A percentile compares a stretch with the other conserved stretches of the same genome.
Conservation (phyloP, 2,113 vertebrate species). For the Stegostoma tigrinum region DNA sequence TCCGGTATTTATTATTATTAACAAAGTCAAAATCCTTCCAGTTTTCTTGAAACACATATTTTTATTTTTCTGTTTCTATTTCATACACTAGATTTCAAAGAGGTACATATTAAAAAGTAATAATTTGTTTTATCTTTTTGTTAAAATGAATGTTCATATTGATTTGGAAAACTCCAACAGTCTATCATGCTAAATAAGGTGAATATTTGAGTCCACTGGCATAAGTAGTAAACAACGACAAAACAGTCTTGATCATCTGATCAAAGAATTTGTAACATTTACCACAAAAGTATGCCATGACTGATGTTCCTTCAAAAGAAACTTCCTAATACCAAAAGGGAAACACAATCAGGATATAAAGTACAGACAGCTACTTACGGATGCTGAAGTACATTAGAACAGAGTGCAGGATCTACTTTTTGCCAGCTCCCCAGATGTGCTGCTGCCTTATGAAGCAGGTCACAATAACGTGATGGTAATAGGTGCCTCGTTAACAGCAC, state of each 20-base stretch:
- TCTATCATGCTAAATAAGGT: neutral
- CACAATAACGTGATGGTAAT: conserved; percentile 86
- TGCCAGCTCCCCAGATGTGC: conserved; percentile 98
- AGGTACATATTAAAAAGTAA: neutral
- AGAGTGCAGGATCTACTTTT: conserved; percentile 89
- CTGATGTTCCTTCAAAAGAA: neutral
- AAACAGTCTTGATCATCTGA: neutral
- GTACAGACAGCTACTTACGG: conserved; percentile 62
- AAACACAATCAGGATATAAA: neutral
- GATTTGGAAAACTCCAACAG: neutral
- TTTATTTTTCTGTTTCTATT: neutral
- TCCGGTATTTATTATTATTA: neutral
- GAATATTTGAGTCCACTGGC: neutral
- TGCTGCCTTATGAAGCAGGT: conserved; percentile 91
- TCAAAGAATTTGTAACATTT: neutral
- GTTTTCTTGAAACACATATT: neutral
- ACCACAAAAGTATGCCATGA: neutral
- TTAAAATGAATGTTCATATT: neutral
- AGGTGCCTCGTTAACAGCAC: conserved; percentile 93
- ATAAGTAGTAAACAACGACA: neutral
- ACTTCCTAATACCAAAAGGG: neutral
- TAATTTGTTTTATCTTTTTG: neutral
- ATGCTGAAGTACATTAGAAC: conserved; percentile 94
- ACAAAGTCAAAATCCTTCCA: neutral
- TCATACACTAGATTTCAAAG: neutral